phyloP scores from a whole-genome alignment of 1,140 invertebrate genomes.

The Drosophila truncata region DNA sequence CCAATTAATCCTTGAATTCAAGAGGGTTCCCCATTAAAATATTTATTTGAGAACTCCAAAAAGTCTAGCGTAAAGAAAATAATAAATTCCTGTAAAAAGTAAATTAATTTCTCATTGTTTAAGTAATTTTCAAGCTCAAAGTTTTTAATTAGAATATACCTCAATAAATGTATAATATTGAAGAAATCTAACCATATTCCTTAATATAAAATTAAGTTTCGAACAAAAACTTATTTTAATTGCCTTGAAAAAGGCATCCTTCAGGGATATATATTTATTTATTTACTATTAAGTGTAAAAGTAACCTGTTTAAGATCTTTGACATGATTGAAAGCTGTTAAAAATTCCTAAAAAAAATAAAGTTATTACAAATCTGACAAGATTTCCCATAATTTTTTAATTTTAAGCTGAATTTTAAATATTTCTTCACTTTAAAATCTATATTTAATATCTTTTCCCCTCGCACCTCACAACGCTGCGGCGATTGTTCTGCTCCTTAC shows the following conservation, averaged over 20 bases:
- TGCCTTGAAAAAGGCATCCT: background rate
- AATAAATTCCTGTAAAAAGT: background rate
- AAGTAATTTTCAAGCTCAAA: background rate
- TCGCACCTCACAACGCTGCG: constrained; percentile 81
- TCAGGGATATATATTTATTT: background rate
- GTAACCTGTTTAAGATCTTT: background rate
- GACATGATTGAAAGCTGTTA: background rate
- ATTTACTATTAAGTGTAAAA: background rate
- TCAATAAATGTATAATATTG: background rate
- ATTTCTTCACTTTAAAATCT: background rate
- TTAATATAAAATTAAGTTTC: background rate
- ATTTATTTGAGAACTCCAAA: background rate
- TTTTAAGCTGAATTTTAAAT: background rate
- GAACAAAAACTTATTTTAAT: background rate
- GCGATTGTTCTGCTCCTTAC: constrained; percentile 83
- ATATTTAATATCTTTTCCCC: background rate
- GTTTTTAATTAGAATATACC: background rate
- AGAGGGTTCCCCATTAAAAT: background rate
- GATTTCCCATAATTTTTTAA: background rate
- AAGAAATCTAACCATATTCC: background rate
- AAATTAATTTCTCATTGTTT: background rate
- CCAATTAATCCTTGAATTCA: background rate
- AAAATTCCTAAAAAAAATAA: background rate
- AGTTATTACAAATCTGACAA: too few species aligned
- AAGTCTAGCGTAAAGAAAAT: too few species aligned